Evolutionary conservation across 2,888 invertebrate species (phyloP), one percentile per base, ranked within the genome.

Genomic region (Frankliniella fusca): DNA sequence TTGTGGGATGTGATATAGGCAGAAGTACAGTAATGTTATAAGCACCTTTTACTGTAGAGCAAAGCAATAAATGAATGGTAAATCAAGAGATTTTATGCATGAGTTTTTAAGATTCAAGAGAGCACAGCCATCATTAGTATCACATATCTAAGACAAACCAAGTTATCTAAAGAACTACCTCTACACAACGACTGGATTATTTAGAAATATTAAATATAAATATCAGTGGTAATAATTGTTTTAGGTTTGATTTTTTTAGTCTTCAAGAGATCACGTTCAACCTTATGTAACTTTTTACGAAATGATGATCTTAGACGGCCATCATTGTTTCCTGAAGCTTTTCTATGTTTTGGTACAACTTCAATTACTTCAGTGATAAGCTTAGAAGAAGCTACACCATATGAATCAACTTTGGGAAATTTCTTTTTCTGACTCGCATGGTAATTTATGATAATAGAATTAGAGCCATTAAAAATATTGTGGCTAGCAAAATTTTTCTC

Each of bases 191-290:
- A 38, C 38, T 38, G 38, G 38, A 38, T 38, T 38, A 38, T 3
- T 3, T 38, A 38, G 38, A 38, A 38, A 38, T 38, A 38, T 38
- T 27, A 54, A n/a, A 80, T n/a, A 20, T 76, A 50, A 15, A 48
- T 82, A 48, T 83, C 84, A 48, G 86, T 86, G 8, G 86, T 85
- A 80, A 88, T 83, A 83, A 86, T 85, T 48, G 87, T 87, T 82
- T 86, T 87, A 54, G 87, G 85, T 18, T 85, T 85, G 70, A 87
- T 87, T 86, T 88, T 90, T 87, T 88, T 88, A 84, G 70, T 76
- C 12, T 76, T 76, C 27, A 76, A 76, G 1, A 12, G 10, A 27
- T 76, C 27, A 23, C 27, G 23, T 76, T 11, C 70, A 9, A 27
- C n/a, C 18, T 18, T 9, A 11, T 27, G 70, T 27, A 27, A 27